Conservation (phyloP, 2,888 invertebrate species). For the Drosophila fulvimacula region DNA sequence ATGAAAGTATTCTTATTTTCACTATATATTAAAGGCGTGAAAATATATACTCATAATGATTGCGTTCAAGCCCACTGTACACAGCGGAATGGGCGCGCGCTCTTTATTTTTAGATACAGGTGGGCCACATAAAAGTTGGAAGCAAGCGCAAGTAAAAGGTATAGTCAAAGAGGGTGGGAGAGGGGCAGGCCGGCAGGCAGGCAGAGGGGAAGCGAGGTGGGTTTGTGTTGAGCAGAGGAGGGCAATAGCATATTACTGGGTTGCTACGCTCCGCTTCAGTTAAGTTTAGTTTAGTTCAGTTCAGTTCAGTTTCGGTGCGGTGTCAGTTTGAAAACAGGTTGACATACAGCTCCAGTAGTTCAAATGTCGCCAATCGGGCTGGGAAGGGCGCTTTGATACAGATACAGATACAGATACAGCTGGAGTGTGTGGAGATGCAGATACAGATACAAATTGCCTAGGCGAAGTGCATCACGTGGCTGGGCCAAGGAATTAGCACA, state of each 20-base stretch:
- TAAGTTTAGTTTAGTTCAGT: conserved; percentile 21
- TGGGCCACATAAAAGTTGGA: conserved; percentile 28
- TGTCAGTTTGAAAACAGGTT: conserved; percentile 66
- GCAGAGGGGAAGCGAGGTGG: background rate
- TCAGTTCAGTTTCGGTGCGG: conserved; percentile 17
- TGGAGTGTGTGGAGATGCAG: background rate
- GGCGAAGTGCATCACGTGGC: conserved; percentile 30
- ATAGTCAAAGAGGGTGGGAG: background rate
- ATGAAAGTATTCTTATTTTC: no score
- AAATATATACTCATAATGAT: no score
- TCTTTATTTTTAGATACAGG: conserved; percentile 58
- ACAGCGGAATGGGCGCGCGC: conserved; percentile 1
- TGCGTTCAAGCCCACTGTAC: conserved; percentile 13
- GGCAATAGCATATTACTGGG: conserved; percentile 33
- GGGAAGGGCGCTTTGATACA: conserved; percentile 11
- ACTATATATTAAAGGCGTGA: no score
- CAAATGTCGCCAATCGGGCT: conserved; percentile 60
- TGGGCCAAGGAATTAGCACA: conserved; percentile 33
- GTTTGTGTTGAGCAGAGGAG: background rate
- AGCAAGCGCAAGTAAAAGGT: conserved; percentile 20
- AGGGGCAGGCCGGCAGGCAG: background rate
- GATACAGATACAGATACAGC: conserved; percentile 7
- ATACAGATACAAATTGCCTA: conserved; percentile 35
- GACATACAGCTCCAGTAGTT: conserved; percentile 65
- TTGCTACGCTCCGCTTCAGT: conserved; percentile 30